Base-by-base conservation (phyloP, 2,113 vertebrate genomes). In the Tapirus terrestris region DNA sequence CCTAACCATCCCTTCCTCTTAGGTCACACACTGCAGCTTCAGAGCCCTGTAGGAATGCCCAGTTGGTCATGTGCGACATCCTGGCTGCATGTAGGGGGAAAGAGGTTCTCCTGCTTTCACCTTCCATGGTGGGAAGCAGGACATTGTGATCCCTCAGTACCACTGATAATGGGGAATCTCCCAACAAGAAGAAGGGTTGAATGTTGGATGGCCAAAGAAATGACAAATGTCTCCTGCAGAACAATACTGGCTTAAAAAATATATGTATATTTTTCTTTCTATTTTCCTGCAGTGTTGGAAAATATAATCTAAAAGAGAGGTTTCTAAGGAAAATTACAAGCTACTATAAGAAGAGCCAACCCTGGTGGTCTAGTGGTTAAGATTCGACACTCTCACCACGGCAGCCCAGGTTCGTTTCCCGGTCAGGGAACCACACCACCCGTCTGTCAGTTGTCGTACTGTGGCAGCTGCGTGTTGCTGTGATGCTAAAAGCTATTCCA, bases 301-400 rank as follows among this genome's bases (percentile, higher is more conserved):
- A 60, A 43, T 25, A 53, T 43, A 51, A 27, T 89, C 51, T 53
- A 53, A 53, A 68, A 94, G 76, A 45, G 23, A 95, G 5, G 8
- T 53, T 63, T 88, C 65, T 79, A 91, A 97, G 53, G 91, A 97
- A 96, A 81, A 85, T 90, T 83, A 51, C 3, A 76, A 75, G 33
- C 68, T 82, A 58, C 53, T 95, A 33, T 25, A 86, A 76, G 95
- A 93, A 87, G 31, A 79, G 14, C 51, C 13, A 53, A 53, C 14
- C 13, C 51, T 53, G 14, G 51, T 53, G 14, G 51, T 53, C 13
- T 53, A 53, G 51, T 53, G 14, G 51, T 53, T 53, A 53, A 53
- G 51, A 53, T 53, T 53, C 14, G 51, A 53, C 13, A 13, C 51
- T 53, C 51, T 53, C 51, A 53, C 51, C 51, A 53, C 51, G 14